Conservation (phyloP, 2,888 invertebrate genomes). For the Drosophila percnosoma region DNA sequence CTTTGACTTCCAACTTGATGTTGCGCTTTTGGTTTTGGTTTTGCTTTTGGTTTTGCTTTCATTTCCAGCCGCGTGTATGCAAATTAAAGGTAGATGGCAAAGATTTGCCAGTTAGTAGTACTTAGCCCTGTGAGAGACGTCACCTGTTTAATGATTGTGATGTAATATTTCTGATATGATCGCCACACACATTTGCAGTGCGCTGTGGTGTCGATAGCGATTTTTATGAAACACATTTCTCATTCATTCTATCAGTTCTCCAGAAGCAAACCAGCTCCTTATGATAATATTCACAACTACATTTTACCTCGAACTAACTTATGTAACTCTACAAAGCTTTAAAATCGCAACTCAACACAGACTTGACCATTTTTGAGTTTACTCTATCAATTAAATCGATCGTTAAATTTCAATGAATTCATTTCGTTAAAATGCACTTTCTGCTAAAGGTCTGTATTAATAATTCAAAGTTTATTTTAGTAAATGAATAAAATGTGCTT, state of each 20-base stretch:
- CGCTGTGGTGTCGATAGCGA: not conserved
- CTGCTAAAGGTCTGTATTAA: not conserved
- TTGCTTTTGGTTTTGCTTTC: slow-evolving; percentile 44
- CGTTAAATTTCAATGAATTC: not conserved
- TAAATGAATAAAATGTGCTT: not conserved
- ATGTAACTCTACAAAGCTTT: not conserved
- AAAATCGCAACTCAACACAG: not conserved
- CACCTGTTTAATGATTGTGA: slow-evolving; percentile 6
- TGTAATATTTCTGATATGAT: slow-evolving; percentile 14
- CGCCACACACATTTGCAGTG: not conserved
- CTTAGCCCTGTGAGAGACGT: not conserved
- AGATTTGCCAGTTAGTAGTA: not conserved
- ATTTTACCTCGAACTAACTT: not conserved
- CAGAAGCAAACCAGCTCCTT: not conserved
- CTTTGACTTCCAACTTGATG: slow-evolving; percentile 33
- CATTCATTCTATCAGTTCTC: not conserved
- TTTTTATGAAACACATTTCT: not conserved
- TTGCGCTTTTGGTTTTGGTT: not conserved
- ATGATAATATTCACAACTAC: not conserved
- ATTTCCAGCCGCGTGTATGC: slow-evolving; percentile 23
- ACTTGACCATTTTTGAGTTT: not conserved
- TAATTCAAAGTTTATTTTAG: not conserved
- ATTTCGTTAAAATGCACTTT: not conserved
- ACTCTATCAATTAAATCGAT: no score
- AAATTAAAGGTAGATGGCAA: slow-evolving; percentile 20